These are phyloP conservation scores for Phoebastria nigripes DNA, from an alignment of 2,797 vertebrate genomes.

Conservation along the genomic window DNA sequence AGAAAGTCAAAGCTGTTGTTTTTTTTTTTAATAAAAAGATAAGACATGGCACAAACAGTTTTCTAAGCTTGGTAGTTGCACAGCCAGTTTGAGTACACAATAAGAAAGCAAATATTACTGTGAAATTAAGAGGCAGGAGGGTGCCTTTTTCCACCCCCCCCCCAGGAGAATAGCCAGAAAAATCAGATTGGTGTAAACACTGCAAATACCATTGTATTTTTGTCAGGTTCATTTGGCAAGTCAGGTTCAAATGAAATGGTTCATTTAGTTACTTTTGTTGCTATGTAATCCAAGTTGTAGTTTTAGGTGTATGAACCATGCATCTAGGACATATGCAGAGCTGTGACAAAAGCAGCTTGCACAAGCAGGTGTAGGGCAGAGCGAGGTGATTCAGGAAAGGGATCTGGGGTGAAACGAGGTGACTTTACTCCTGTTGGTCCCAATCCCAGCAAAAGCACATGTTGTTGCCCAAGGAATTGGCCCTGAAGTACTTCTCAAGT, in stretches of 20 bases:
- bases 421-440: not conserved
- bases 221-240: not conserved
- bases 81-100: not conserved
- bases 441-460: rapidly evolving
- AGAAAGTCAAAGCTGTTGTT: not conserved
- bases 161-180: not conserved
- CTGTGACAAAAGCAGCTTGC: not conserved
- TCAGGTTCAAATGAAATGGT: not conserved
- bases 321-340: not conserved
- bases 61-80: not conserved
- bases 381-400: not conserved
- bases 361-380: not conserved
- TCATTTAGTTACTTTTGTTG: not conserved
- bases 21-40: not conserved
- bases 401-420: not conserved
- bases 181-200: not conserved
- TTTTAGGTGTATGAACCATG: rapidly evolving
- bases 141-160: too few species aligned
- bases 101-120: not conserved
- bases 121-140: not conserved
- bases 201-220: not conserved
- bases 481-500: not conserved
- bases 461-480: not conserved
- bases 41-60: not conserved
- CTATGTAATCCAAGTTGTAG: rapidly evolving